Evolutionary conservation across 2,797 vertebrate genomes (phyloP).

Genomic region (Salmo trutta): DNA sequence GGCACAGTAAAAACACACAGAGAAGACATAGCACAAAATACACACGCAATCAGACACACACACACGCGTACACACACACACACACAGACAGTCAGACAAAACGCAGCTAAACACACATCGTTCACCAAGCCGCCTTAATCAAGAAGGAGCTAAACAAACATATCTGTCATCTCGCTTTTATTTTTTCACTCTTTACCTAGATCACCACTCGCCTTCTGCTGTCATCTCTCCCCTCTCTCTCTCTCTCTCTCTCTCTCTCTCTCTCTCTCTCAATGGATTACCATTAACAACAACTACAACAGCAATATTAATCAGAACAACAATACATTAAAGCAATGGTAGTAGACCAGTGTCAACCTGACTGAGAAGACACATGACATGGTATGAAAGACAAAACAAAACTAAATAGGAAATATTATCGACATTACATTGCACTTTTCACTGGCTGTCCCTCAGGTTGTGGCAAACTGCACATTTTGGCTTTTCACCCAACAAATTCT

Average conservation of each 20-base stretch:
- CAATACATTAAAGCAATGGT: too few relatives aligned
- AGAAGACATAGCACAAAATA: conserved; percentile 10
- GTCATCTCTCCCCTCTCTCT: not conserved
- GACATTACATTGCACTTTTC: too few relatives aligned
- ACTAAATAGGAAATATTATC: too few relatives aligned
- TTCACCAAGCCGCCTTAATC: conserved; percentile 60
- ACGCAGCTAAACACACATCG: conserved; percentile 44
- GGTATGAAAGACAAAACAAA: too few relatives aligned
- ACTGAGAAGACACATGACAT: too few relatives aligned
- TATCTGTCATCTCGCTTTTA: conserved; percentile 49
- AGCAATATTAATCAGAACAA: too few relatives aligned
- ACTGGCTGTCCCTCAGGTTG: too few relatives aligned
- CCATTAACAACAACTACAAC: too few relatives aligned
- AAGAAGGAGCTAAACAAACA: conserved; percentile 66
- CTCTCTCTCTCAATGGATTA: not conserved
- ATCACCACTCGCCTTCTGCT: not conserved
- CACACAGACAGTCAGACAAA: conserved; percentile 2
- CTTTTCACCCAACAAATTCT: too few relatives aligned
- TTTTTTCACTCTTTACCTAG: not conserved
- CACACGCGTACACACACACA: conserved; percentile 10
- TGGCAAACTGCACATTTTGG: too few relatives aligned
- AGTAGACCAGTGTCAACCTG: too few relatives aligned
- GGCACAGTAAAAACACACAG: conserved; percentile 37
- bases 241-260: not conserved
- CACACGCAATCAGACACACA: not conserved